Conservation (phyloP, 2,888 invertebrate species). For the Oligia latruncula region DNA sequence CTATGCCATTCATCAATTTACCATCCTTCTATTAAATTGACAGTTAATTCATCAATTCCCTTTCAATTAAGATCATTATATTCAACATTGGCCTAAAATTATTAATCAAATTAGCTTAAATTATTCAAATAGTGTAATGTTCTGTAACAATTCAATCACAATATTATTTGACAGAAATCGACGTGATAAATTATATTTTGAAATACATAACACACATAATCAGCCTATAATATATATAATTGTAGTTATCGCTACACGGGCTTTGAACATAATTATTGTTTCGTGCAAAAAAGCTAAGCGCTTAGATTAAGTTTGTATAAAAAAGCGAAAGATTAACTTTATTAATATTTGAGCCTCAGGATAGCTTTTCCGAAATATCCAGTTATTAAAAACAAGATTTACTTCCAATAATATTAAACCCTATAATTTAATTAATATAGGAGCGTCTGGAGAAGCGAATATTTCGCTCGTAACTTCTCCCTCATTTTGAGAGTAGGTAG, state of each 20-base stretch:
- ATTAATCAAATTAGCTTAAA: neutral
- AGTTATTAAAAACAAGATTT: neutral
- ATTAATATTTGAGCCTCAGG: constrained; percentile 5
- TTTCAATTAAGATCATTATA: constrained; percentile 3
- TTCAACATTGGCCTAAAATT: neutral
- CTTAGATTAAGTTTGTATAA: neutral
- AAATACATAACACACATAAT: no score
- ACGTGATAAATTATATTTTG: neutral
- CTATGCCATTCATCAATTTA: neutral
- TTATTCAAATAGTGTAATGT: neutral
- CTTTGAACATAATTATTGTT: neutral
- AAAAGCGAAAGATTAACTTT: constrained; percentile 9
- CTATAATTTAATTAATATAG: constrained; percentile 46
- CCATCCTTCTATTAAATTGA: neutral
- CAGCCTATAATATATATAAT: no score
- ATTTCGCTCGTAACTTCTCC: constrained; percentile 55
- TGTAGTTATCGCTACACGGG: no score
- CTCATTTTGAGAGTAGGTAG: constrained; percentile 30
- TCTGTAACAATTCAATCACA: neutral
- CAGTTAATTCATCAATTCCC: constrained; percentile 3
- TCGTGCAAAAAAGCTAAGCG: neutral
- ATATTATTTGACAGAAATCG: neutral
- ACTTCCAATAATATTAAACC: constrained; percentile 27
- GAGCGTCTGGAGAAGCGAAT: constrained; percentile 29
- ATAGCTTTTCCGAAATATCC: neutral